Conservation (phyloP, 1,140 invertebrate genomes). For the Drosophila gunungcola region DNA sequence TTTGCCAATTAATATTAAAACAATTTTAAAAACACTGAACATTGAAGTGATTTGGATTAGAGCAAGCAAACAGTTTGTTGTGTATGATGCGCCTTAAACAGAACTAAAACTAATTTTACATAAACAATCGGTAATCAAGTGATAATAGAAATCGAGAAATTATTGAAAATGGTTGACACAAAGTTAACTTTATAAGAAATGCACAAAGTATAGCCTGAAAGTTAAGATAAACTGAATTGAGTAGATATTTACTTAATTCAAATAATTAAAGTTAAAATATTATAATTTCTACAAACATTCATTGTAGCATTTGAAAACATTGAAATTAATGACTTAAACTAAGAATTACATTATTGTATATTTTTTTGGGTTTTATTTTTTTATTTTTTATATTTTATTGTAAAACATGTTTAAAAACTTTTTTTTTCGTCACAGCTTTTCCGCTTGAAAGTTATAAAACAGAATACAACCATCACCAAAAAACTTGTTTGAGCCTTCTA, state of each 20-base stretch:
- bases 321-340: conserved; percentile 57
- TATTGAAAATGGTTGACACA: conserved; percentile 24
- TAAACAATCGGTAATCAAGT: conserved; percentile 28
- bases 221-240: conserved; percentile 39
- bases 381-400: conserved; percentile 24
- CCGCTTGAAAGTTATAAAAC: conserved; percentile 43
- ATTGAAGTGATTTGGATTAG: conserved; percentile 48
- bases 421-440: conserved; percentile 57
- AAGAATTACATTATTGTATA: conserved; percentile 27
- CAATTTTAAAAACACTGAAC: conserved; percentile 58
- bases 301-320: conserved; percentile 56
- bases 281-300: conserved; percentile 25
- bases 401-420: conserved; percentile 51
- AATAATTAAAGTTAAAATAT: conserved; percentile 30
- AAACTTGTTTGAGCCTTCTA: conserved; percentile 54
- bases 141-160: conserved; percentile 26
- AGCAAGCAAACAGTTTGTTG: conserved; percentile 42
- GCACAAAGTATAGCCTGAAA: conserved; percentile 39
- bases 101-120: conserved; percentile 55
- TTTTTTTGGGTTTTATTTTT: conserved; percentile 22
- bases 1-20: conserved; percentile 52
- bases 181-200: conserved; percentile 54
- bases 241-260: conserved; percentile 34
- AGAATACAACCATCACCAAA: conserved; percentile 60
- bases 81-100: conserved; percentile 49